These are phyloP conservation scores for Hirtodrosophila cameraria DNA, from an alignment of 2,888 invertebrate genomes.

Conservation along the genomic window DNA sequence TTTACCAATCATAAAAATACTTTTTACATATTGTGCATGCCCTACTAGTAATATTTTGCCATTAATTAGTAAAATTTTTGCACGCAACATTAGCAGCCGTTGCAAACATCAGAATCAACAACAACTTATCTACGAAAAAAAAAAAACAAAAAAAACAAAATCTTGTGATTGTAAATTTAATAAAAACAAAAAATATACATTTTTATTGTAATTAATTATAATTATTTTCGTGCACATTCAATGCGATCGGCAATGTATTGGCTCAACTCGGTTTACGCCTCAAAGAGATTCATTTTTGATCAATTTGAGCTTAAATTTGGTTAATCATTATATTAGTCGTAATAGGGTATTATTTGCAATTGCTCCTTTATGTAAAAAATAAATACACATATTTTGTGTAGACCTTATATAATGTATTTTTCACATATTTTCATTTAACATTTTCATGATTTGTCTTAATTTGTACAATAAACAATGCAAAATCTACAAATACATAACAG, in stretches of 20 bases:
- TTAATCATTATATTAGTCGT: conserved; percentile 39
- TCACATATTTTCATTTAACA: conserved; percentile 31
- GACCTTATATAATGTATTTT: conserved; percentile 45
- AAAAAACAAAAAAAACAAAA: conserved; percentile 32
- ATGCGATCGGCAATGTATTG: conserved; percentile 29
- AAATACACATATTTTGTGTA: conserved; percentile 15
- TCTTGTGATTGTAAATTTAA: conserved; percentile 78
- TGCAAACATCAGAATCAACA: conserved; percentile 50
- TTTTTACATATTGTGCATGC: conserved; percentile 52
- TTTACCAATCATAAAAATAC: conserved; percentile 42
- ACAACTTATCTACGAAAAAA: conserved; percentile 42
- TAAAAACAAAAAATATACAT: conserved; percentile 62
- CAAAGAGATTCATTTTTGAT: conserved; percentile 7
- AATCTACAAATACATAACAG: conserved; percentile 32
- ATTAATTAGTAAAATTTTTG: conserved; percentile 69
- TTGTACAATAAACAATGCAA: conserved; percentile 59
- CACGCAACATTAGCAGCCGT: conserved; percentile 54
- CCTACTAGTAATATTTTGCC: conserved; percentile 67
- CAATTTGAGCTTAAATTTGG: conserved; percentile 38
- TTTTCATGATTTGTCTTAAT: conserved; percentile 51
- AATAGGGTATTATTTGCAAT: conserved; percentile 53
- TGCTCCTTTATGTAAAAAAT: conserved; percentile 33
- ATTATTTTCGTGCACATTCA: conserved; percentile 38
- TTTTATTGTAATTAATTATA: conserved; percentile 65
- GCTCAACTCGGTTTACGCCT: conserved; percentile 27